Evolutionary conservation across 2,797 vertebrate genomes (phyloP).

Genomic region (Pangasius sanitwongsei): DNA sequence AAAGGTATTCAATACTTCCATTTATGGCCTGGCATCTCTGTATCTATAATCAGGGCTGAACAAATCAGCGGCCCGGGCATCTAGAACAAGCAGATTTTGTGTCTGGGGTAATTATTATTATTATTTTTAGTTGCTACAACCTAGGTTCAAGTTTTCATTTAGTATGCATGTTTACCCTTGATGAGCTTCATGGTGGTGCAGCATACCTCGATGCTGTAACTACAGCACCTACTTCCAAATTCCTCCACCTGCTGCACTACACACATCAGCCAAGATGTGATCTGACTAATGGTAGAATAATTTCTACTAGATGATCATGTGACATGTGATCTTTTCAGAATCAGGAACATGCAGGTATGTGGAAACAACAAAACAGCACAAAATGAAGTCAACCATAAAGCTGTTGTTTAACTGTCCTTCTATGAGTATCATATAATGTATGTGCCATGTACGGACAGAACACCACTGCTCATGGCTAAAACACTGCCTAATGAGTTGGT

Average conservation of each 20-base stretch:
- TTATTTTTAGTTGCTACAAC: background rate
- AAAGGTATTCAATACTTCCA: background rate
- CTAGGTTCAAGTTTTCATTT: background rate
- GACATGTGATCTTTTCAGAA: background rate
- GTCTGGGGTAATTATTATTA: background rate
- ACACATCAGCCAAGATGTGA: background rate
- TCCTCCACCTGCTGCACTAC: background rate
- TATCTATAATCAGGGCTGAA: background rate
- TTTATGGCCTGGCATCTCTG: background rate
- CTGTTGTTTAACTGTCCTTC: background rate
- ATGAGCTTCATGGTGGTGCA: background rate
- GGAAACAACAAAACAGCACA: no score
- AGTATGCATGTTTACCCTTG: background rate
- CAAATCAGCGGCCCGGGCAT: background rate
- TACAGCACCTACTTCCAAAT: background rate
- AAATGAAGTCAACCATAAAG: background rate
- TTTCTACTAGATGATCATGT: background rate
- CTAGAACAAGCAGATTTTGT: background rate
- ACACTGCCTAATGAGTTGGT: background rate
- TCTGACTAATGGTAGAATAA: background rate
- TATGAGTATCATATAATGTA: background rate
- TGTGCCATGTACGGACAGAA: background rate
- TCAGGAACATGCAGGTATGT: background rate
- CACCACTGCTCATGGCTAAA: background rate
- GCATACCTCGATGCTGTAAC: background rate